phyloP scores from a whole-genome alignment of 2,797 vertebrate genomes.

The Poecilia wingei region DNA sequence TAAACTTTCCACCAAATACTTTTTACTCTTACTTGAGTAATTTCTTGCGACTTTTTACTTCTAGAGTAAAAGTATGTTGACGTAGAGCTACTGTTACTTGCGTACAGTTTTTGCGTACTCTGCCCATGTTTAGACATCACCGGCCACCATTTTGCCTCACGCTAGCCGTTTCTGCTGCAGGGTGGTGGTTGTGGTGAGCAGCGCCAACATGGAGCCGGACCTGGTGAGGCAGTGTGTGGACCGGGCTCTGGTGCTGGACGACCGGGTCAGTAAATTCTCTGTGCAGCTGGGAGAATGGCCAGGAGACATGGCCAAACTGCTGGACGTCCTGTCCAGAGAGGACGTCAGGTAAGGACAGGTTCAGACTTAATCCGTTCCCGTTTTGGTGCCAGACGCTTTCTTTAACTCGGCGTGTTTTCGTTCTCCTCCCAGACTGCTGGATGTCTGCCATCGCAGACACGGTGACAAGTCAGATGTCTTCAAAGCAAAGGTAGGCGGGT shows the following conservation, averaged over 20 bases:
- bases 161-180: slow-evolving; percentile 64
- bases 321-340: slow-evolving; percentile 88
- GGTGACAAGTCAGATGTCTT: slow-evolving; percentile 86
- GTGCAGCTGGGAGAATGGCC: slow-evolving; percentile 85
- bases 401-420: slow-evolving; percentile 19
- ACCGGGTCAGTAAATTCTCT: slow-evolving; percentile 86
- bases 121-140: too few species aligned
- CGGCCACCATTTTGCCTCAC: slow-evolving; percentile 23
- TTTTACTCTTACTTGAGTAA: too few species aligned
- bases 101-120: too few species aligned
- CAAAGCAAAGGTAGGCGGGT: slow-evolving; percentile 82
- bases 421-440: slow-evolving; percentile 81
- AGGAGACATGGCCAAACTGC: slow-evolving; percentile 87
- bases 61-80: too few species aligned
- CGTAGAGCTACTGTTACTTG: too few species aligned
- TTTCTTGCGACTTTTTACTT: too few species aligned
- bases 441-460: slow-evolving; percentile 85
- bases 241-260: slow-evolving; percentile 86
- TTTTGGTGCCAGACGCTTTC: background rate
- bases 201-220: slow-evolving; percentile 88
- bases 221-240: slow-evolving; percentile 87
- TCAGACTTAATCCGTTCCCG: background rate
- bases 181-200: slow-evolving; percentile 87
- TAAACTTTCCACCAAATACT: too few species aligned
- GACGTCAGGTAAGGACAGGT: slow-evolving; percentile 83